Base-by-base conservation (phyloP, 2,113 vertebrate species). In the Mola mola region DNA sequence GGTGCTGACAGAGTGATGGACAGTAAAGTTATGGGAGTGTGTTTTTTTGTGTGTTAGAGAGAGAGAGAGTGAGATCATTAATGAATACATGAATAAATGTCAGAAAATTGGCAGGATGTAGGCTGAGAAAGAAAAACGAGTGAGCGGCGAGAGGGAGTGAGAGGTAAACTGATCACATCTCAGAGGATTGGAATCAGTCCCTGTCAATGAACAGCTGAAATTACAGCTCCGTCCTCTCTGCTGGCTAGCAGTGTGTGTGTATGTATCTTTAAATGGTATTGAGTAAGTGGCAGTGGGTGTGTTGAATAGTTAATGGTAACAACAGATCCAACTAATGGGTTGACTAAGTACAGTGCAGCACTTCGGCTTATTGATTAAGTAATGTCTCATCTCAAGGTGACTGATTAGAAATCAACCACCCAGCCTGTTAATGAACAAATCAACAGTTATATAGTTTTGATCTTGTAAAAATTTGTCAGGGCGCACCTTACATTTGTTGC, bases 141-240 rank as follows among this genome's bases (percentile, higher is more conserved):
- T 55, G 49, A n/a, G 22, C 41, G 46, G 38, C 29, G n/a, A 22
- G 62, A 60, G 53, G 22, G 50, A 47, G 25, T 61, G 46, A 21
- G 43, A 46, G 49, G 66, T 76, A 68, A 82, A 63, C 40, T 43
- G 78, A 86, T 86, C 71, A 69, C 50, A 55, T 83, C 77, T 81
- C 79, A 31, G 6, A 65, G 73, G 85, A 61, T 71, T 59, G 78
- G 51, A 41, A 72, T 50, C 48, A 71, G 78, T 81, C 72, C 68
- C 34, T 57, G 78, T 88, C 86, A 87, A 89, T 89, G 83, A 81
- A 64, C 60, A 57, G 79, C 81, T 90, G 83, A 85, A 88, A 87
- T 90, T 88, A 83, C 83, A 88, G 66, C 81, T 81, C 59, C 22
- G 33, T 47, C 44, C n/a, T 38, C 15, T 5, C 36, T 29, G n/a